Evolutionary conservation across 2,797 vertebrate genomes (phyloP).

Genomic region (Nasua narica): DNA sequence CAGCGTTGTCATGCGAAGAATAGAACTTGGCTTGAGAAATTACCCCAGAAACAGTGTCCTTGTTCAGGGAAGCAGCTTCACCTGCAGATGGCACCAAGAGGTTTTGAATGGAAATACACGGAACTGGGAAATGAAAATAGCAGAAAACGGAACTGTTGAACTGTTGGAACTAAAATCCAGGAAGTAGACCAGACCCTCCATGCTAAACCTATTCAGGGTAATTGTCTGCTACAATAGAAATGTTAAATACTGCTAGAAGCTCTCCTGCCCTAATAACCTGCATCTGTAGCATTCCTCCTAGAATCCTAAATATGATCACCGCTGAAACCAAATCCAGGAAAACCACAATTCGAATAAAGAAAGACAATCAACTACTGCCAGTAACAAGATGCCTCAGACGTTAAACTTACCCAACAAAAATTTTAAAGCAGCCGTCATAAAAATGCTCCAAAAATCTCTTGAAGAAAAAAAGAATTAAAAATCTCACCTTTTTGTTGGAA

Average conservation of each 20-base stretch:
- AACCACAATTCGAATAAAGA: background rate
- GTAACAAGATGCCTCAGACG: background rate
- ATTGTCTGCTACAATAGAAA: background rate
- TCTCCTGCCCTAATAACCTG: background rate
- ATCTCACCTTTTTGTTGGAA: background rate
- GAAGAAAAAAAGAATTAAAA: background rate
- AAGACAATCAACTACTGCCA: background rate
- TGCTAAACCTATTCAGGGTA: background rate
- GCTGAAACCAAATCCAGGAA: background rate
- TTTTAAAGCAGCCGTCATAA: background rate
- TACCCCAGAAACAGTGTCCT: background rate
- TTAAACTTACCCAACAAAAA: background rate
- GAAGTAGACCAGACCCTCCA: background rate
- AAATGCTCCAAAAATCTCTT: background rate
- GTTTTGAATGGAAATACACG: background rate
- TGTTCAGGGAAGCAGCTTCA: background rate
- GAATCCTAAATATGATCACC: background rate
- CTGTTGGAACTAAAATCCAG: background rate
- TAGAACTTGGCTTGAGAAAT: background rate
- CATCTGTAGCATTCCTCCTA: background rate
- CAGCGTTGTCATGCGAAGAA: background rate
- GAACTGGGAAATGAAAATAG: background rate
- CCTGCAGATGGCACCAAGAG: background rate
- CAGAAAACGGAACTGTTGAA: background rate
- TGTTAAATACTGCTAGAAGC: background rate